Percentiles rank a stretch among this genome's conserved stretches.
Conservation (phyloP, 2,888 invertebrate genomes). For the Drosophila lutescens region DNA sequence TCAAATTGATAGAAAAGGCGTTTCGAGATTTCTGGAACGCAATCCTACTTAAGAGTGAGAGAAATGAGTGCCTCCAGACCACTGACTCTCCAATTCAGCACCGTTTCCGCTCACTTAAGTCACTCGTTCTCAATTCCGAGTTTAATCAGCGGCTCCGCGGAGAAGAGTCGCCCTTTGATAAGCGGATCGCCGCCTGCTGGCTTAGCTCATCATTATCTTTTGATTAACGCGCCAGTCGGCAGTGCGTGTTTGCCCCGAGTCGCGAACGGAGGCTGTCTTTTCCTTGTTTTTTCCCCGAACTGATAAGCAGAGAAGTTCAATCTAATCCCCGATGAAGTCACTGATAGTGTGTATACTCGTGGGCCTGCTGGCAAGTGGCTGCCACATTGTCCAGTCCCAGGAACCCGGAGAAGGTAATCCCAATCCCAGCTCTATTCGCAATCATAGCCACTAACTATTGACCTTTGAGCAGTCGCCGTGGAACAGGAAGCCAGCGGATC, state of each 20-base stretch:
- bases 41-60: not conserved
- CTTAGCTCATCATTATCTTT: conserved; percentile 71
- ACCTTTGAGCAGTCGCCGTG: conserved; percentile 38
- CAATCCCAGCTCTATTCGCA: not conserved
- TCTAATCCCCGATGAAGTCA: conserved; percentile 53
- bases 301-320: conserved; percentile 58
- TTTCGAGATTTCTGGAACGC: not conserved
- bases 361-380: conserved; percentile 32
- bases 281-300: conserved; percentile 28
- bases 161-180: conserved; percentile 41
- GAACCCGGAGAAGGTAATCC: conserved; percentile 55
- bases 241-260: conserved; percentile 43
- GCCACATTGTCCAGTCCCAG: conserved; percentile 34
- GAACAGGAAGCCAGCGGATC: conserved; percentile 37
- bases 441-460: not conserved
- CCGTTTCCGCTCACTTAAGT: conserved; percentile 18
- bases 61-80: not conserved
- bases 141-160: conserved; percentile 47
- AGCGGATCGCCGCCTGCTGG: conserved; percentile 29
- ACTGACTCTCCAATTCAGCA: not conserved
- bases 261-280: conserved; percentile 42
- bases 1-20: too few relatives aligned
- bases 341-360: conserved; percentile 56
- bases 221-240: conserved; percentile 69
- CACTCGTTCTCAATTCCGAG: conserved; percentile 48